Percentiles rank a stretch among this genome's conserved stretches.
Evolutionary conservation across 2,113 vertebrate species (phyloP).

Genomic region (Mohoua ochrocephala): DNA sequence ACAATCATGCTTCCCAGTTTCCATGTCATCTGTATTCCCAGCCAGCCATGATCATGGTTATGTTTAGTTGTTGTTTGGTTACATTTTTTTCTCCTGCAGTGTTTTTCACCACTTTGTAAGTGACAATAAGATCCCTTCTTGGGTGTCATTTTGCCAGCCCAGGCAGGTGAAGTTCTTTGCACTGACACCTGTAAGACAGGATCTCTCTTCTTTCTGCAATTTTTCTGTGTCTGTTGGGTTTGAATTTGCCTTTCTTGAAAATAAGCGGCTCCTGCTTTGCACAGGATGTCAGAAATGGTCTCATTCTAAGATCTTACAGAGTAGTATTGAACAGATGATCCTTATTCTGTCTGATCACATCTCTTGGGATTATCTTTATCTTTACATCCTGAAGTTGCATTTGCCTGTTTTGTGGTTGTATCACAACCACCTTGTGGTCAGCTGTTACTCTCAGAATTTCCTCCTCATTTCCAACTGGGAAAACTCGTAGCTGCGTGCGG

Average conservation of each 20-base stretch:
- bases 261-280: not conserved
- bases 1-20: not conserved
- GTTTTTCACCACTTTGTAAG: not conserved
- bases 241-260: not conserved
- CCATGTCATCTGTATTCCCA: not conserved
- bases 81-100: not conserved
- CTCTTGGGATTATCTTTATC: not conserved
- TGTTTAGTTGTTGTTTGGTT: not conserved
- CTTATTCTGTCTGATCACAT: not conserved
- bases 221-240: not conserved
- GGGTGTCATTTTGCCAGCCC: not conserved
- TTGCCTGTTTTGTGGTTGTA: fast-evolving
- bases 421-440: not conserved
- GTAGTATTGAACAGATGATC: not conserved
- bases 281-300: not conserved
- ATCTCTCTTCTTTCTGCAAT: not conserved
- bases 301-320: not conserved
- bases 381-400: not conserved
- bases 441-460: not conserved
- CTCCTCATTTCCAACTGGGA: not conserved
- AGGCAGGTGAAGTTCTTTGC: not conserved
- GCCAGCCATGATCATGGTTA: not conserved
- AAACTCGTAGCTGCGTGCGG: not conserved
- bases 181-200: not conserved
- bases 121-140: not conserved